These are phyloP conservation scores for Drosophila nigromelanica DNA, from an alignment of 1,140 invertebrate species.

Conservation along the genomic window DNA sequence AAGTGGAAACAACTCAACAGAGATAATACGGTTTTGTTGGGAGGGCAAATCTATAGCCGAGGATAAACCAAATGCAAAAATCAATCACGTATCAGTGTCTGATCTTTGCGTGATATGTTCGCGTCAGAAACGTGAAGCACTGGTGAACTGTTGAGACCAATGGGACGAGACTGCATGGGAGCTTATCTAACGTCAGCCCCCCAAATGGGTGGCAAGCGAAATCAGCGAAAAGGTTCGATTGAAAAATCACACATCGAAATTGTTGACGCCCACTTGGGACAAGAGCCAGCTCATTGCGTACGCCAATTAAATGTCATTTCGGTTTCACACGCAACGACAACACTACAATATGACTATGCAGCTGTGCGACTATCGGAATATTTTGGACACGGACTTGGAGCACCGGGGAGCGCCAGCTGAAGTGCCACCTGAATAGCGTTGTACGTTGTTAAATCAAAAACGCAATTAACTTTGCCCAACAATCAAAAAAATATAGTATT, in stretches of 20 bases:
- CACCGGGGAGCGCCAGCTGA: slow-evolving; percentile 22
- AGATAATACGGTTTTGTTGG: too few relatives aligned
- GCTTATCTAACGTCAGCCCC: slow-evolving; percentile 29
- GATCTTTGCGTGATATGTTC: neutral
- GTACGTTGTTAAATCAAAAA: slow-evolving; percentile 59
- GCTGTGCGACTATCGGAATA: neutral
- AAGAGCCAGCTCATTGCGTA: slow-evolving; percentile 8
- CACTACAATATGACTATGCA: too few relatives aligned
- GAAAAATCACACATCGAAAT: slow-evolving; percentile 15
- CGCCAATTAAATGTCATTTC: slow-evolving; percentile 18
- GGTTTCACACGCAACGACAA: slow-evolving; percentile 8
- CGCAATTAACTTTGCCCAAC: slow-evolving; percentile 71
- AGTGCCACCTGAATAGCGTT: slow-evolving; percentile 35
- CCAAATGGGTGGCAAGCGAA: slow-evolving; percentile 10
- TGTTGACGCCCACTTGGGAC: slow-evolving; percentile 31
- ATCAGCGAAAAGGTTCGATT: slow-evolving; percentile 19
- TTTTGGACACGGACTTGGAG: slow-evolving; percentile 1
- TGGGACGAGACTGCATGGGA: slow-evolving; percentile 1
- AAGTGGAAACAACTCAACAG: too few relatives aligned
- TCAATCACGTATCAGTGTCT: too few relatives aligned
- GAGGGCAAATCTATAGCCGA: too few relatives aligned
- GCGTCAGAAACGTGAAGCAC: neutral
- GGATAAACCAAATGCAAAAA: too few relatives aligned
- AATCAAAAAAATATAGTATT: slow-evolving; percentile 24
- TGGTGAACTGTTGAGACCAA: slow-evolving; percentile 2